Base-by-base conservation (phyloP, 1,140 invertebrate species). In the Ladona fulva region DNA sequence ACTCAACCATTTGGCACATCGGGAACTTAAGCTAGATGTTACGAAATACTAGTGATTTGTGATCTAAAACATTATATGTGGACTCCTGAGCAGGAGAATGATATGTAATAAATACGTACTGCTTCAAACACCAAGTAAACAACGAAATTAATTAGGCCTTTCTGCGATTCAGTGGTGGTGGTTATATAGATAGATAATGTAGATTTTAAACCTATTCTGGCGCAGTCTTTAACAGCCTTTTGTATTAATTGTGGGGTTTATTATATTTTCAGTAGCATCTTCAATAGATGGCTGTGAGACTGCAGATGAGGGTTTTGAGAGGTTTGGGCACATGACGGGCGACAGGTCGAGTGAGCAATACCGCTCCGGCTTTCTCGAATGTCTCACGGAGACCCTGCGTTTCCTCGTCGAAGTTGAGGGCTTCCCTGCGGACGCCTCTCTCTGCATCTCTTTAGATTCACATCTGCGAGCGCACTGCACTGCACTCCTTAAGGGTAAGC, bases 331-430 rank as follows among this genome's bases (percentile, higher is more conserved):
- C 77, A 84, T 84, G 1, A 77, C 82, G 0, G 76, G 81, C 44
- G 76, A 81, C 42, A 75, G 77, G 74, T 79, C 82, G 0, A 81
- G 86, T 14, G 89, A 92, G 73, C 89, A 91, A 76, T 95, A 93
- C 81, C 89, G 90, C 74, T 81, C 90, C 8, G 95, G 96, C 1
- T 98, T 92, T 85, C 92, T 95, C 83, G 95, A 97, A 83, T 97
- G 95, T 80, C 88, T 96, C 80, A 92, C 92, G 66, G 96, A 98
- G 83, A 91, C 92, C 0, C 92, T 97, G 85, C 89, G 95, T 80
- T 98, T 95, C 84, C 89, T 98, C 22, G 92, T 95, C 0, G 95
- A 97, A 81, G 89, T 91, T 0, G 93, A 96, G 82, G 94, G 92
- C 0, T 90, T 91, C 81, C 91, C 90, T 76, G 90, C 93, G 0